Conservation (phyloP, 2,888 invertebrate species). For the Pseudococcus longispinus region DNA sequence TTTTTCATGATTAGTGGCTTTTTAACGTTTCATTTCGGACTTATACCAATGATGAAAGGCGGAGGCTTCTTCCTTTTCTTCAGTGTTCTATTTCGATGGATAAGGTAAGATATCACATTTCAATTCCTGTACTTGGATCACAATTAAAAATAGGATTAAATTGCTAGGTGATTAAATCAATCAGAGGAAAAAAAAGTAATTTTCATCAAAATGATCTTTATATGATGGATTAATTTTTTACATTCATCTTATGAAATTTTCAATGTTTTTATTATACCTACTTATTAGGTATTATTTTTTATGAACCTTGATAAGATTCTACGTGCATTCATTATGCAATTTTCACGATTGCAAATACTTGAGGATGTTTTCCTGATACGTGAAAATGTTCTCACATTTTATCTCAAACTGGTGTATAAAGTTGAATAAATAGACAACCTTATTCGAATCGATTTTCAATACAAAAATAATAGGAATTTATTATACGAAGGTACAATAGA, state of each 20-base stretch:
- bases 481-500: not conserved
- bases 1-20: constrained; percentile 61
- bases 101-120: constrained; percentile 34
- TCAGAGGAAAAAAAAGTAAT: too few relatives aligned
- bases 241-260: too few relatives aligned
- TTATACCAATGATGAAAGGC: constrained; percentile 52
- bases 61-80: constrained; percentile 40
- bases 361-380: not conserved
- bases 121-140: too few relatives aligned
- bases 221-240: too few relatives aligned
- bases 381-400: not conserved
- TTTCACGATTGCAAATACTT: not conserved
- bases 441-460: not conserved
- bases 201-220: too few relatives aligned
- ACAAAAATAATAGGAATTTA: not conserved
- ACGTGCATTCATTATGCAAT: not conserved
- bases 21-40: constrained; percentile 59
- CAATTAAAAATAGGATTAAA: not conserved
- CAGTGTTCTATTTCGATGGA: constrained; percentile 45
- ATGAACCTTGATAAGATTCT: not conserved
- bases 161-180: too few relatives aligned
- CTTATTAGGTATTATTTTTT: not conserved
- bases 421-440: too few relatives aligned
- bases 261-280: too few relatives aligned
- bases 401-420: too few relatives aligned